Conservation (phyloP, 2,113 vertebrate species). For the Athene cunicularia region DNA sequence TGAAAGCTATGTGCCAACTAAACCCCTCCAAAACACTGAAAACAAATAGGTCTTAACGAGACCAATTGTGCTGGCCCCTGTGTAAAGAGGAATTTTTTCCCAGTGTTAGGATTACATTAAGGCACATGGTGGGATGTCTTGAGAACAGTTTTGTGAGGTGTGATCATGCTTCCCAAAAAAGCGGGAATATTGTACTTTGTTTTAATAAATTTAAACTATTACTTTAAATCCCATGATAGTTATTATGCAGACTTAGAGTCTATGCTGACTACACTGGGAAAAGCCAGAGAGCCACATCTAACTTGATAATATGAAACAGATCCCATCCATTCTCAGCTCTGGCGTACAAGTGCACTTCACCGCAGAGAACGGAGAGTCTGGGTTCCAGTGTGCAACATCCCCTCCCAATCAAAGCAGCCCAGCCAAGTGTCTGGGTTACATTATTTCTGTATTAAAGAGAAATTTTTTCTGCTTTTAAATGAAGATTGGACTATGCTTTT, state of each 20-base stretch:
- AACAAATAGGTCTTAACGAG: background rate
- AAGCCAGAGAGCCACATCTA: conserved; percentile 48
- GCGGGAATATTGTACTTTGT: conserved; percentile 6
- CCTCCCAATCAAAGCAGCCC: background rate
- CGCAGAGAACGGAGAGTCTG: background rate
- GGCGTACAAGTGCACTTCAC: background rate
- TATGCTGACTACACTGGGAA: conserved; percentile 39
- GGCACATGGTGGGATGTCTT: conserved; percentile 54
- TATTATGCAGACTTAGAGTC: conserved; percentile 17
- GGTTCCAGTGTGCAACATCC: conserved; percentile 31
- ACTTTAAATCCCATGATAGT: conserved; percentile 43
- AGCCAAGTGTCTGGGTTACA: conserved; percentile 41
- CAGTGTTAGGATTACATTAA: conserved; percentile 37
- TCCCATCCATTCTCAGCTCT: conserved; percentile 9
- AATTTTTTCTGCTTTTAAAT: background rate
- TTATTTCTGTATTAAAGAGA: conserved; percentile 19
- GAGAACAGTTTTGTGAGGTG: conserved; percentile 61
- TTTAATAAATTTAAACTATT: conserved; percentile 52
- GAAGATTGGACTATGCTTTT: background rate
- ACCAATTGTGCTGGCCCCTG: background rate
- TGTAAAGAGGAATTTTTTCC: conserved; percentile 33
- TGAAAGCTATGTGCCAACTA: background rate
- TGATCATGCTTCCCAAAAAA: conserved; percentile 16
- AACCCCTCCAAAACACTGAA: background rate
- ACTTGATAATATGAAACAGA: conserved; percentile 57